These are phyloP conservation scores for Fregata magnificens DNA, from an alignment of 2,113 vertebrate genomes.

Conservation along the genomic window DNA sequence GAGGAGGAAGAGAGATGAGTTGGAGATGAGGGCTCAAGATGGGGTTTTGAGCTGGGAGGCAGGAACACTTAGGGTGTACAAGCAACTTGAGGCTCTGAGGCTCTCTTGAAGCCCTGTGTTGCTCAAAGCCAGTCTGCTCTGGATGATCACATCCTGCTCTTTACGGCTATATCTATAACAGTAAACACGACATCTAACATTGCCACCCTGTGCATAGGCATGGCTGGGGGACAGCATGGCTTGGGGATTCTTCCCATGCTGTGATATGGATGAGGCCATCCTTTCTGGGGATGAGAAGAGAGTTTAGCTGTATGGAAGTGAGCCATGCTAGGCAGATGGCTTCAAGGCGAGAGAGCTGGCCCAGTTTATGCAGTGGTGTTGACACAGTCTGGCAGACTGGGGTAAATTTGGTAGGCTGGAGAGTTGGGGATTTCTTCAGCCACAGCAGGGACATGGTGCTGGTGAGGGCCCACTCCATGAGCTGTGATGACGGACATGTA, in stretches of 20 bases:
- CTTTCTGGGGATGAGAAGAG: not conserved
- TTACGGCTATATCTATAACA: not conserved
- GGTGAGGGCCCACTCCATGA: not conserved
- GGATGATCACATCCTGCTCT: not conserved
- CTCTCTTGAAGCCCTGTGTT: not conserved
- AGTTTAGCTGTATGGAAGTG: not conserved
- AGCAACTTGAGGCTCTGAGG: not conserved
- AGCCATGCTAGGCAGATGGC: not conserved
- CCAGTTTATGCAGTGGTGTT: not conserved
- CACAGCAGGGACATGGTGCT: not conserved
- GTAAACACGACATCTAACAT: not conserved
- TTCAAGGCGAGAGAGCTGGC: not conserved
- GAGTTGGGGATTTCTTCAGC: not conserved
- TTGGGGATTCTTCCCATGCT: not conserved
- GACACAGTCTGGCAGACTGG: not conserved
- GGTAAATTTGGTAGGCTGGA: not conserved
- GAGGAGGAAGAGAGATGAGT: not conserved
- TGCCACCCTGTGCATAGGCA: not conserved
- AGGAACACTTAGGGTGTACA: not conserved
- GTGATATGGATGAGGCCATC: not conserved
- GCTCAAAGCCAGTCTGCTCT: not conserved
- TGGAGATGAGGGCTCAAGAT: not conserved
- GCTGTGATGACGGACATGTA: no score
- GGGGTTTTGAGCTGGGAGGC: not conserved
- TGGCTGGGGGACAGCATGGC: not conserved